Percentiles rank a stretch among this genome's conserved stretches.
These are phyloP conservation scores for Reticulitermes lucifugus DNA, from an alignment of 2,888 invertebrate species.

Conservation along the genomic window DNA sequence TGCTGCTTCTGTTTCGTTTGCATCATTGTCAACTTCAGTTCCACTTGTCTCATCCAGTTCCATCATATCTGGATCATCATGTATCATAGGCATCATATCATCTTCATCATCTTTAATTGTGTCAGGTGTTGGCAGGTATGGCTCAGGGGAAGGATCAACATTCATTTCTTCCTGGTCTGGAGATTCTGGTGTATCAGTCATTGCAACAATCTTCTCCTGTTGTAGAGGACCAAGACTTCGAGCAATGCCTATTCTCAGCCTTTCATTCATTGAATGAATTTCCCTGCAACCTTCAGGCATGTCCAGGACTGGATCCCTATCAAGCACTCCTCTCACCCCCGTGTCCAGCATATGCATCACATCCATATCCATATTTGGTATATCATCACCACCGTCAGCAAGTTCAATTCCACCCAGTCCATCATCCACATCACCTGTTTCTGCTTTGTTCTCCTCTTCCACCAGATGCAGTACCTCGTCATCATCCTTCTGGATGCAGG, in stretches of 20 bases:
- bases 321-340: conserved; percentile 25
- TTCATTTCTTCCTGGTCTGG: conserved; percentile 67
- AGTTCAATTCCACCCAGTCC: conserved; percentile 40
- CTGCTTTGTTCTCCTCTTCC: conserved; percentile 47
- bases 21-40: conserved; percentile 14
- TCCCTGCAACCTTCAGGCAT: conserved; percentile 38
- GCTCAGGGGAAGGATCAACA: conserved; percentile 64
- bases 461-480: conserved; percentile 31
- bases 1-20: not conserved
- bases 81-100: conserved; percentile 46
- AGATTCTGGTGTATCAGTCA: conserved; percentile 67
- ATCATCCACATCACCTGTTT: conserved; percentile 46
- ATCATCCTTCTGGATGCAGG: conserved; percentile 32
- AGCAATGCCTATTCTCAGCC: conserved; percentile 40
- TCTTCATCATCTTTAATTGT: conserved; percentile 70
- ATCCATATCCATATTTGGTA: conserved; percentile 60
- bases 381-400: conserved; percentile 30
- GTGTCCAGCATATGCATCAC: conserved; percentile 62
- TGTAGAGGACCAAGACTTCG: conserved; percentile 30
- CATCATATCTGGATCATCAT: conserved; percentile 33
- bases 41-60: conserved; percentile 21
- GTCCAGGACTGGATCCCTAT: conserved; percentile 38
- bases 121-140: conserved; percentile 68
- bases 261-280: conserved; percentile 36
- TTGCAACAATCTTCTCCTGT: conserved; percentile 59